phyloP scores from a whole-genome alignment of 2,113 vertebrate species.

The Triplophysa siluroides region DNA sequence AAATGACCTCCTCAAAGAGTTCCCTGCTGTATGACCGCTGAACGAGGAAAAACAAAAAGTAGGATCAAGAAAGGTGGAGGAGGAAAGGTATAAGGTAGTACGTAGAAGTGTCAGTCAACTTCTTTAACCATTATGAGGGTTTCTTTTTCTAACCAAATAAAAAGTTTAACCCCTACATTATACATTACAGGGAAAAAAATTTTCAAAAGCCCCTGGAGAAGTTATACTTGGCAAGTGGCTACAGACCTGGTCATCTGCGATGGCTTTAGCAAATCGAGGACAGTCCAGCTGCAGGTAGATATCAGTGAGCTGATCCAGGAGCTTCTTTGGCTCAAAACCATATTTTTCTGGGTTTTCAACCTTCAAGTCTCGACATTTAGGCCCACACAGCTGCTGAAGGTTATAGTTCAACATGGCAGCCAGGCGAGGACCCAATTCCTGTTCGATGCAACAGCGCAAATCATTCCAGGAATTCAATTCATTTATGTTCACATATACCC shows the following conservation, averaged over 20 bases:
- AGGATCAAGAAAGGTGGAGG: background rate
- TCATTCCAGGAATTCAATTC: background rate
- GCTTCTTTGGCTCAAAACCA: constrained; percentile 98
- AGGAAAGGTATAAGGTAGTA: background rate
- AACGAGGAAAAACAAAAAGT: background rate
- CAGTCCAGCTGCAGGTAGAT: constrained; percentile 98
- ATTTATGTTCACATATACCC: background rate
- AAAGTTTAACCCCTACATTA: too few relatives aligned
- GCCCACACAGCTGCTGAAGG: constrained; percentile 95
- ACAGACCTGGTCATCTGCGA: constrained; percentile 96
- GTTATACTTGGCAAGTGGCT: background rate
- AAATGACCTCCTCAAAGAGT: constrained; percentile 96
- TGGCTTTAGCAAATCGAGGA: constrained; percentile 94
- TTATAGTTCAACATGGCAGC: constrained; percentile 99
- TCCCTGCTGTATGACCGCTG: constrained; percentile 98
- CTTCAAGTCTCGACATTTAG: constrained; percentile 97
- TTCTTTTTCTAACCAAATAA: too few relatives aligned
- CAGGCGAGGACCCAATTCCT: constrained; percentile 95
- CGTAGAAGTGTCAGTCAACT: too few relatives aligned
- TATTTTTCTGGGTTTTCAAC: constrained; percentile 99
- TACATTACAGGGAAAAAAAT: too few relatives aligned
- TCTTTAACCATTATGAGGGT: too few relatives aligned
- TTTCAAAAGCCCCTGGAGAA: too few relatives aligned
- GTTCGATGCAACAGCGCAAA: constrained; percentile 19
- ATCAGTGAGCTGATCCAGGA: constrained; percentile 96